phyloP scores from a whole-genome alignment of 2,113 vertebrate genomes.

The Octodon degus region DNA sequence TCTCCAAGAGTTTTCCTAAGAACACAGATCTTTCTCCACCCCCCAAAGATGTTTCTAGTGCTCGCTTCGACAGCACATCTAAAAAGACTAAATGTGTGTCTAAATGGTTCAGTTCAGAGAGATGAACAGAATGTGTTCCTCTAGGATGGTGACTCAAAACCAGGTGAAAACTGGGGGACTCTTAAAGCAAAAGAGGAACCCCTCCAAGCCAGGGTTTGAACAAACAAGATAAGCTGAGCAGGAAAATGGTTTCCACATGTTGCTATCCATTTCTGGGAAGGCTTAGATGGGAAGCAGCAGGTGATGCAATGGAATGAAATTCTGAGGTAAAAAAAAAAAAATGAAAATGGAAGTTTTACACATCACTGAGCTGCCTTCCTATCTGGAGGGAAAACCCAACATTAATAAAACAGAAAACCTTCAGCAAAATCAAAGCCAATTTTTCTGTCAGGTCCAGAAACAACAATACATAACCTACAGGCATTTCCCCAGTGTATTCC shows the following conservation, averaged over 20 bases:
- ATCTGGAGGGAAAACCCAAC: slow-evolving; percentile 70
- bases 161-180: slow-evolving; percentile 20
- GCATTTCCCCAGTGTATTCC: slow-evolving; percentile 18
- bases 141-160: background rate
- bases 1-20: background rate
- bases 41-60: background rate
- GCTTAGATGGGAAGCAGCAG: slow-evolving; percentile 60
- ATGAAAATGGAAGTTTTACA: slow-evolving; percentile 76
- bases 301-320: slow-evolving; percentile 75
- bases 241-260: slow-evolving; percentile 64
- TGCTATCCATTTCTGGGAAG: slow-evolving; percentile 66
- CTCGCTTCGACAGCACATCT: background rate
- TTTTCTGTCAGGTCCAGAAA: slow-evolving; percentile 71
- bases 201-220: slow-evolving; percentile 54
- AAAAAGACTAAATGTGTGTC: background rate
- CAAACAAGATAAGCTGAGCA: slow-evolving; percentile 64
- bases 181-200: background rate
- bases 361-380: slow-evolving; percentile 72
- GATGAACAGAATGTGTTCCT: slow-evolving; percentile 48
- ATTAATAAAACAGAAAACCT: slow-evolving; percentile 80
- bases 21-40: background rate
- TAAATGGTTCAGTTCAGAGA: slow-evolving; percentile 26
- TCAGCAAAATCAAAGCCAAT: slow-evolving; percentile 74
- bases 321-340: slow-evolving; percentile 39
- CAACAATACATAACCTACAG: slow-evolving; percentile 68